A percentile compares a stretch with the other conserved stretches of the same genome.
phyloP scores from a whole-genome alignment of 2,888 invertebrate species.

The Melanargia galathea region DNA sequence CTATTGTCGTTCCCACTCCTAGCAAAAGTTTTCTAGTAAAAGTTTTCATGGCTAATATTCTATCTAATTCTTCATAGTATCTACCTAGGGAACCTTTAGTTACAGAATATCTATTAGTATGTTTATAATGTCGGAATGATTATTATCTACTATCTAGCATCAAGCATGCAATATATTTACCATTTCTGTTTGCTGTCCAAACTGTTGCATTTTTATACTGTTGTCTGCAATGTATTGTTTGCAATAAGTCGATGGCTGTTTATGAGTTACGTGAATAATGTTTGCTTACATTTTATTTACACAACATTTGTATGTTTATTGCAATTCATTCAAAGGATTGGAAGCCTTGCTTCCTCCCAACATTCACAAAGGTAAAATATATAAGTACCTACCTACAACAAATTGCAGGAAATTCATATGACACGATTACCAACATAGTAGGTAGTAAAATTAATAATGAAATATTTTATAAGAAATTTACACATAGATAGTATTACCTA shows the following conservation, averaged over 20 bases:
- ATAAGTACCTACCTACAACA: background rate
- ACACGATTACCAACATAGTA: background rate
- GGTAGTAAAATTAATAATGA: no score
- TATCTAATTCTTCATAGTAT: no score
- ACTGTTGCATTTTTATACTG: conserved; percentile 16
- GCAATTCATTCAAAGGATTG: conserved; percentile 58
- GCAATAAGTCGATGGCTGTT: conserved; percentile 12
- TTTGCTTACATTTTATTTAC: conserved; percentile 17
- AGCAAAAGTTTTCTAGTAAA: no score
- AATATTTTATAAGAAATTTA: no score
- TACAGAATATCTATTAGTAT: background rate
- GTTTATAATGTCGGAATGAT: conserved; percentile 1
- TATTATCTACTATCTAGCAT: background rate
- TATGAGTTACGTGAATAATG: background rate
- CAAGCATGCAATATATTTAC: conserved; percentile 12
- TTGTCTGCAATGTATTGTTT: conserved; percentile 3
- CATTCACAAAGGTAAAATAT: conserved; percentile 62
- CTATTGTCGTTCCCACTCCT: no score
- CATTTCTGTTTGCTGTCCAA: conserved; percentile 10
- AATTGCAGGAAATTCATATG: background rate
- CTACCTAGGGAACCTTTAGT: background rate
- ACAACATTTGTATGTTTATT: conserved; percentile 47
- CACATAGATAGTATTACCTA: no score
- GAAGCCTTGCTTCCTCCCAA: conserved; percentile 58
- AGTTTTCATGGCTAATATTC: no score